Base-by-base conservation (phyloP, 2,888 invertebrate genomes). In the Hirtodrosophila histrioides region DNA sequence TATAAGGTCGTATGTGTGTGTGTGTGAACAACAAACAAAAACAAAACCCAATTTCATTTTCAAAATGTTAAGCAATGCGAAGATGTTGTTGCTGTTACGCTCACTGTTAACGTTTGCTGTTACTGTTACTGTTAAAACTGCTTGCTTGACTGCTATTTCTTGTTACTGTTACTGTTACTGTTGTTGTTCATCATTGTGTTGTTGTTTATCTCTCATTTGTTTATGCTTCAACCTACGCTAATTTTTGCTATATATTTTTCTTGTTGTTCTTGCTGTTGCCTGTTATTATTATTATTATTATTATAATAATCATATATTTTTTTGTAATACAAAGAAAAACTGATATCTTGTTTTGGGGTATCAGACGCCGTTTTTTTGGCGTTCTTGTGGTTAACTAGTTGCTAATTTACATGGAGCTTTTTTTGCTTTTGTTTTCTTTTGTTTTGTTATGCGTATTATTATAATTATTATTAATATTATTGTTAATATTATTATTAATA, bases 401-500 rank as follows among this genome's bases (percentile, higher is more conserved):
- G 41, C 81, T 84, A 78, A 77, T 64, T 83, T 86, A 86, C 72
- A 79, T 56, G 58, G 72, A 72, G 9, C 31, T 43, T 67, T 54
- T 53, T 41, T 55, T 12, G 49, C 36, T 27, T 66, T 23, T 43
- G 62, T 40, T 50, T 62, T 43, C 57, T 35, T 55, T 49, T 45
- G 35, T 44, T 50, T 41, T 53, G 36, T 50, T 46, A 35, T 70
- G 24, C 35, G 11, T 58, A 70, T 61, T 63, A 60, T 56, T 65
- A 58, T 70, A 45, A 50, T 63, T 57, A 54, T 68, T 44, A 56
- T 73, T 75, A 27, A 27, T 27, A 68, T 78, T 62, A 80, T 58
- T 70, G 54, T 64, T 55, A 66, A 68, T 67, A 66, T 78, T 17
- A 17, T 17, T 17, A 17, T 78, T 62, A 80, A 60, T 70, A 57